Conservation (phyloP, 2,797 vertebrate genomes). For the Siniperca scherzeri region DNA sequence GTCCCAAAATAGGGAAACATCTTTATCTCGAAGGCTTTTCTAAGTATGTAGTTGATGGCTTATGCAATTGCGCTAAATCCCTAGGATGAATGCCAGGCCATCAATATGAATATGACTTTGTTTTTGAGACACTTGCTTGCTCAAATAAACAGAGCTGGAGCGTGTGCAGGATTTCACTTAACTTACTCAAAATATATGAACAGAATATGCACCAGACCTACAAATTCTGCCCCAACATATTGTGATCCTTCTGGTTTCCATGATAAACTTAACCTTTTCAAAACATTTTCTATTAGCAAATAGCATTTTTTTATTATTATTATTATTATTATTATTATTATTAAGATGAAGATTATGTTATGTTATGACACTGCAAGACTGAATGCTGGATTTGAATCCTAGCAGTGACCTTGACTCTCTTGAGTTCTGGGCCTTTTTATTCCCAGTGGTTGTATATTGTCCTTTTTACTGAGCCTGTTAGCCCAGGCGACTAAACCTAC, state of each 20-base stretch:
- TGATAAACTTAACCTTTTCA: neutral
- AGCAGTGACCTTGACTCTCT: constrained; percentile 64
- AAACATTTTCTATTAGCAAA: neutral
- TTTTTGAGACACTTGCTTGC: constrained; percentile 36
- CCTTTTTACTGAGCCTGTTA: constrained; percentile 47
- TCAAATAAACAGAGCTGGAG: constrained; percentile 24
- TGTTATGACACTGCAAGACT: constrained; percentile 11
- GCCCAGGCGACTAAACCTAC: constrained; percentile 32
- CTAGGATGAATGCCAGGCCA: constrained; percentile 27
- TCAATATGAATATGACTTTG: constrained; percentile 37
- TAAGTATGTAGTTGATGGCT: constrained; percentile 30
- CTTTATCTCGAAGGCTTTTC: constrained; percentile 46
- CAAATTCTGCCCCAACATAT: constrained; percentile 1
- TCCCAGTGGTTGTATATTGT: constrained; percentile 53
- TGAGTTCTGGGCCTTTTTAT: constrained; percentile 42
- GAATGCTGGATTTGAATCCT: constrained; percentile 33
- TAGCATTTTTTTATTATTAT: neutral
- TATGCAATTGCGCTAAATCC: constrained; percentile 44
- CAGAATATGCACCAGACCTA: neutral
- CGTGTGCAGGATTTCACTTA: neutral
- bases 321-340: neutral
- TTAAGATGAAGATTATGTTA: constrained; percentile 4
- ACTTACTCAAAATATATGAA: constrained; percentile 7
- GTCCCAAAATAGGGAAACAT: constrained; percentile 46
- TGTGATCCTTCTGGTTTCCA: neutral